phyloP scores from a whole-genome alignment of 2,888 invertebrate genomes.

The Epirrhoe tristata region DNA sequence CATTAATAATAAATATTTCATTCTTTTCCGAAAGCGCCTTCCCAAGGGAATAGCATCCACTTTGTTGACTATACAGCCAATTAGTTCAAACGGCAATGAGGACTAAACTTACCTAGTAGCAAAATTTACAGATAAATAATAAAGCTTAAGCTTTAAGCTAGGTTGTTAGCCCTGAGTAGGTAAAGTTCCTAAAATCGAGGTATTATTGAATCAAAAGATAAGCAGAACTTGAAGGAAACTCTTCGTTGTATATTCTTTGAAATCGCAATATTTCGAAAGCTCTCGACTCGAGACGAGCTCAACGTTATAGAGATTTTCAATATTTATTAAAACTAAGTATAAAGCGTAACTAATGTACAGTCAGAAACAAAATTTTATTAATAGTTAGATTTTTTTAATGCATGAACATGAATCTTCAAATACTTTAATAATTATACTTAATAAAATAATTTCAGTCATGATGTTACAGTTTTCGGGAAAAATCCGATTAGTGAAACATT shows the following conservation, averaged over 20 bases:
- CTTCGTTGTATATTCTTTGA: conserved; percentile 20
- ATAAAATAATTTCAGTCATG: too few relatives aligned
- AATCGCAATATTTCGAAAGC: conserved; percentile 34
- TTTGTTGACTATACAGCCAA: not conserved
- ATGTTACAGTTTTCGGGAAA: too few relatives aligned
- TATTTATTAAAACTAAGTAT: conserved; percentile 18
- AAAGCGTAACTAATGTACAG: not conserved
- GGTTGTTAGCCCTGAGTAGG: not conserved
- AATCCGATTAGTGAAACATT: too few relatives aligned
- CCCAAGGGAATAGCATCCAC: not conserved
- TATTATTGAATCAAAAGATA: conserved; percentile 32
- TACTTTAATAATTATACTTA: too few relatives aligned
- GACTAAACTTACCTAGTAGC: not conserved
- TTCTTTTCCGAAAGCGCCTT: too few relatives aligned
- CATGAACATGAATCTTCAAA: too few relatives aligned
- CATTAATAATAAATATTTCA: too few relatives aligned
- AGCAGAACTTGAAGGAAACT: conserved; percentile 40
- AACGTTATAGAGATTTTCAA: conserved; percentile 18
- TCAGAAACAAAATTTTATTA: too few relatives aligned
- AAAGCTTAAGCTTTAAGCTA: not conserved
- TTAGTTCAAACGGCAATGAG: not conserved
- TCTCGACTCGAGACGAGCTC: conserved; percentile 19
- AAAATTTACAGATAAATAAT: not conserved
- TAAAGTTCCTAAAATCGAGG: conserved; percentile 3
- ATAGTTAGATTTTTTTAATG: too few relatives aligned